Percentiles rank a stretch among this genome's conserved stretches.
Conservation (phyloP, 2,888 invertebrate species). For the Coenonympha arcania region DNA sequence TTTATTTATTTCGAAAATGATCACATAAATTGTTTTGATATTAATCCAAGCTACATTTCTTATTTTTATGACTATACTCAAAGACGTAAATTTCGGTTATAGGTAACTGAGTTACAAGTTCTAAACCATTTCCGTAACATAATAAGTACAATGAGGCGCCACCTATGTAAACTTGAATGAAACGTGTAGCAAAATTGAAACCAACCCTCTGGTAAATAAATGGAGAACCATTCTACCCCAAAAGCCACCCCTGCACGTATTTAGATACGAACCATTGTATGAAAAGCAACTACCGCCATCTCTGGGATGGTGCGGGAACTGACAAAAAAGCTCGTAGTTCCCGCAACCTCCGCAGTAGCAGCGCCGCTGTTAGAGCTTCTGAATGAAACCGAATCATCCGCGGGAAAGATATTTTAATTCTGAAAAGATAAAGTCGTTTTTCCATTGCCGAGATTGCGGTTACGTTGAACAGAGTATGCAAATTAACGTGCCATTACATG, state of each 20-base stretch:
- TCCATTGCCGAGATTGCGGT: slow-evolving; percentile 35
- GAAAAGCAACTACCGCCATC: slow-evolving; percentile 51
- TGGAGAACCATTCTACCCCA: slow-evolving; percentile 42
- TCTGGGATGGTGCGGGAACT: slow-evolving; percentile 58
- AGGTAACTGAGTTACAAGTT: too few species aligned
- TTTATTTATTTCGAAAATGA: too few species aligned
- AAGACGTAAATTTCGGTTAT: too few species aligned
- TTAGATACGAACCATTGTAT: slow-evolving; percentile 35
- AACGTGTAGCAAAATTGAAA: slow-evolving; percentile 13
- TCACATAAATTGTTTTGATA: too few species aligned
- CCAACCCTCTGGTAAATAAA: slow-evolving; percentile 33
- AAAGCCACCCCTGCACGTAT: slow-evolving; percentile 34
- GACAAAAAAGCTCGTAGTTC: slow-evolving; percentile 56
- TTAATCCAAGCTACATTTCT: too few species aligned
- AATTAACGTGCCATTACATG: slow-evolving; percentile 72
- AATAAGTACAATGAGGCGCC: slow-evolving; percentile 13
- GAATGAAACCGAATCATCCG: slow-evolving; percentile 50
- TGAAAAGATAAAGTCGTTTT: slow-evolving; percentile 41
- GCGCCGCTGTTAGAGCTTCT: slow-evolving; percentile 54
- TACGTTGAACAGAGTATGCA: slow-evolving; percentile 63
- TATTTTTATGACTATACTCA: too few species aligned
- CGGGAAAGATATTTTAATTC: slow-evolving; percentile 37
- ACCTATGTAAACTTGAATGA: slow-evolving; percentile 20
- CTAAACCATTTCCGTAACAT: not conserved
- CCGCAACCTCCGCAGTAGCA: slow-evolving; percentile 43